Base-by-base conservation (phyloP, 2,888 invertebrate species). In the Thymelicus acteon region DNA sequence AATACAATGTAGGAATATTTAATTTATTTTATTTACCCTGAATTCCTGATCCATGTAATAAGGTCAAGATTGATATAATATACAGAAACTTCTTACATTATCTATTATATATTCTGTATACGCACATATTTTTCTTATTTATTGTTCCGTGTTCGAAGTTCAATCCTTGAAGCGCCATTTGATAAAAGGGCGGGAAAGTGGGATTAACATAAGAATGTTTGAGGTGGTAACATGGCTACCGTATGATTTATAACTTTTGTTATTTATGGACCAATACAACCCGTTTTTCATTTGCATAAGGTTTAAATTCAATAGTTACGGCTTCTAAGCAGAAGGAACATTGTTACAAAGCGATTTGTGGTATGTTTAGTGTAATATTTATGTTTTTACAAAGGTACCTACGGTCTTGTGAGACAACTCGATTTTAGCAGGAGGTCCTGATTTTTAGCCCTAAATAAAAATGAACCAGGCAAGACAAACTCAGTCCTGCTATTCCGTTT, bases 61-160 rank as follows among this genome's bases (percentile, higher is more conserved):
- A 19, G 19, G 19, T 1, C 19, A 19, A 19, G 19, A 19, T 19
- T 19, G 19, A 19, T 2, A 19, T 19, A 19, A 19, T 19, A 19
- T 19, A 19, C 19, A 19, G 19, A 19, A n/a, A n/a, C n/a, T n/a
- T n/a, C n/a, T n/a, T n/a, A n/a, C n/a, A n/a, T n/a, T n/a, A n/a
- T n/a, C n/a, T n/a, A n/a, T n/a, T n/a, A n/a, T n/a, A 19, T 19
- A 19, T 19, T 19, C 19, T 19, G 19, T 31, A 31, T 60, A 64
- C 48, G 37, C 6, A 24, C n/a, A 12, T 1, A 47, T 64, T 67
- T 60, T 58, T 73, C 63, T 75, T 72, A 62, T 72, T 77, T 64
- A 12, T 77, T 75, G 67, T 72, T 71, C 60, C 60, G 61, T 74
- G 74, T 76, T 77, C 73, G 74, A 75, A 76, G 75, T 78, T 76